A percentile compares a stretch with the other conserved stretches of the same genome.
Evolutionary conservation across 2,888 invertebrate species (phyloP).

Genomic region (Acronicta leporina): DNA sequence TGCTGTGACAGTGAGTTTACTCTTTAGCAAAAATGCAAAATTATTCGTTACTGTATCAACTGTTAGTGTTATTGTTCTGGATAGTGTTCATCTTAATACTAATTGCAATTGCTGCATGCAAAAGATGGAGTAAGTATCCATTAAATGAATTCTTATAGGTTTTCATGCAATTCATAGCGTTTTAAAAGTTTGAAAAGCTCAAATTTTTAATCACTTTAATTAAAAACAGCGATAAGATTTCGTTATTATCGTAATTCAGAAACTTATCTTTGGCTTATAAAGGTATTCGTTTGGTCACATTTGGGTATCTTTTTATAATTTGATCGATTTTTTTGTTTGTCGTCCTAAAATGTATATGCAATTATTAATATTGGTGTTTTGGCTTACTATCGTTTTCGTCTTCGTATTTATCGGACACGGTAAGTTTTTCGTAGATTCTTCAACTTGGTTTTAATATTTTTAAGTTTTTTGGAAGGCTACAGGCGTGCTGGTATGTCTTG

Average conservation of each 20-base stretch:
- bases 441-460: background rate
- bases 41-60: slow-evolving; percentile 21
- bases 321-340: background rate
- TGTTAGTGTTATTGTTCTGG: slow-evolving; percentile 45
- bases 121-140: slow-evolving; percentile 34
- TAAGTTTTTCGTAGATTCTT: slow-evolving; percentile 14
- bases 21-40: slow-evolving; percentile 11
- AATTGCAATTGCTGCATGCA: slow-evolving; percentile 14
- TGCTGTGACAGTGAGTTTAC: background rate
- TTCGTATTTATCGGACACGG: slow-evolving; percentile 5
- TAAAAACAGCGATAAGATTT: slow-evolving; percentile 32
- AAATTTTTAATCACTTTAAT: slow-evolving; percentile 6
- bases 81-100: slow-evolving; percentile 22
- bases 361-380: slow-evolving; percentile 10
- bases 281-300: background rate
- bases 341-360: slow-evolving; percentile 1
- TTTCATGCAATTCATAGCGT: background rate
- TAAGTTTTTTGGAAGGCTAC: background rate
- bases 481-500: too few species aligned
- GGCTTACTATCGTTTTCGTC: slow-evolving; percentile 12
- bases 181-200: background rate
- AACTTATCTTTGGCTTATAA: slow-evolving; percentile 15
- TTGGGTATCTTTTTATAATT: slow-evolving; percentile 5
- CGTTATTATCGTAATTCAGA: background rate
- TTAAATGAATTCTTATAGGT: background rate